These are phyloP conservation scores for Grammomys dolichurus DNA, from an alignment of 2,113 vertebrate genomes.

Conservation along the genomic window DNA sequence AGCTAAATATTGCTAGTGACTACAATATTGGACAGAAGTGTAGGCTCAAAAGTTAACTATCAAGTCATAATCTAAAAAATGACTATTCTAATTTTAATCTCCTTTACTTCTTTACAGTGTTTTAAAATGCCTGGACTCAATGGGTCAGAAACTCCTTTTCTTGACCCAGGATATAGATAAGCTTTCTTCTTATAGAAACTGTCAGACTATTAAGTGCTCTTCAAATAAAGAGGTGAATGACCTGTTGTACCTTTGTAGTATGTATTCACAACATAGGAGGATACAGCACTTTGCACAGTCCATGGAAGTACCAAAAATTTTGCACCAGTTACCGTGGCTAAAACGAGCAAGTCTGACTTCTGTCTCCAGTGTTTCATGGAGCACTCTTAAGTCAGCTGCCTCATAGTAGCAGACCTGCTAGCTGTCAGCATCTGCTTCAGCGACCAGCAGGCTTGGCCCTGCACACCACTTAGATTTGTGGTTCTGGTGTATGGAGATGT, in stretches of 20 bases:
- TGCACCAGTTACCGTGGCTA: background rate
- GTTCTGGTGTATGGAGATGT: background rate
- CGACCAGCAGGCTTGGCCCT: background rate
- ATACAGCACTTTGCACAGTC: background rate
- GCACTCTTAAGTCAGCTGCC: background rate
- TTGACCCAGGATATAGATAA: constrained; percentile 82
- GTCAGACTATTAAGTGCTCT: constrained; percentile 83
- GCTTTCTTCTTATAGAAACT: constrained; percentile 79
- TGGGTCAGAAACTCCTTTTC: constrained; percentile 86
- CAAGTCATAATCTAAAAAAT: background rate
- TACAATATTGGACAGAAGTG: background rate
- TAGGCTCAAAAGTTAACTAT: constrained; percentile 14
- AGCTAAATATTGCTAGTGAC: background rate
- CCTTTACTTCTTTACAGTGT: constrained; percentile 84
- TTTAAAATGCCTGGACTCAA: constrained; percentile 86
- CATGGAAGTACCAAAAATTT: background rate
- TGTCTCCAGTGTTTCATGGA: background rate
- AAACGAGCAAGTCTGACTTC: background rate
- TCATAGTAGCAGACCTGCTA: background rate
- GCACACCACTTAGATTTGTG: background rate
- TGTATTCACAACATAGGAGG: constrained; percentile 34
- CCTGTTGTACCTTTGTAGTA: constrained; percentile 64
- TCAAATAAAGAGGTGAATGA: constrained; percentile 92
- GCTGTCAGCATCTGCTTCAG: background rate
- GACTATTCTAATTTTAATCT: background rate